phyloP scores from a whole-genome alignment of 2,888 invertebrate species.

The Pammene aurita region DNA sequence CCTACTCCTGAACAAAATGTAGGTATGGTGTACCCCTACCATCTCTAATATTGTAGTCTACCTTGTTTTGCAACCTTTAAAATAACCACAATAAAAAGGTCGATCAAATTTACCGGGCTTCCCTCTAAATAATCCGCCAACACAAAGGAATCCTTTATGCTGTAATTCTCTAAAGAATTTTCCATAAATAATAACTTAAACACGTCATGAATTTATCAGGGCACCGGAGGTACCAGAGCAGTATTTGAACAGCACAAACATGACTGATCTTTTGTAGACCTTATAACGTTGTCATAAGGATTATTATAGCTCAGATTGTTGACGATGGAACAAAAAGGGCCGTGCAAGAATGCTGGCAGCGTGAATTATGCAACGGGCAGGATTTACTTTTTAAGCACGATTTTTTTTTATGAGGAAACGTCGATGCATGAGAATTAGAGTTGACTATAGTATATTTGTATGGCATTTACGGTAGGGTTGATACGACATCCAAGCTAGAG shows the following conservation, averaged over 20 bases:
- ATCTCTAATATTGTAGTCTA: no score
- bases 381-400: slow-evolving; percentile 46
- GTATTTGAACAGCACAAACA: no score
- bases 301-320: background rate
- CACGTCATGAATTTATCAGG: slow-evolving; percentile 34
- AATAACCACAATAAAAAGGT: background rate
- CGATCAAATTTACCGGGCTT: background rate
- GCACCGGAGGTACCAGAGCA: background rate
- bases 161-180: slow-evolving; percentile 30
- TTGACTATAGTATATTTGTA: background rate
- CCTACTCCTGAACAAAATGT: no score
- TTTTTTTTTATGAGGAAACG: slow-evolving; percentile 30
- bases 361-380: slow-evolving; percentile 60
- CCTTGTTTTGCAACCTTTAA: background rate
- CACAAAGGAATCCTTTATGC: slow-evolving; percentile 10
- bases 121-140: background rate
- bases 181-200: slow-evolving; percentile 24
- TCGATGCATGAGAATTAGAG: slow-evolving; percentile 5
- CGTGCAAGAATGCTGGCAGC: slow-evolving; percentile 58
- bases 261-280: no score
- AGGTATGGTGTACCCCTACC: no score
- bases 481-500: no score
- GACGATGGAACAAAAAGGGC: slow-evolving; percentile 44
- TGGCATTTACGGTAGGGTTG: background rate
- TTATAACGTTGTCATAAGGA: no score